Conservation (phyloP, 2,888 invertebrate genomes). For the Phengaris alcon region DNA sequence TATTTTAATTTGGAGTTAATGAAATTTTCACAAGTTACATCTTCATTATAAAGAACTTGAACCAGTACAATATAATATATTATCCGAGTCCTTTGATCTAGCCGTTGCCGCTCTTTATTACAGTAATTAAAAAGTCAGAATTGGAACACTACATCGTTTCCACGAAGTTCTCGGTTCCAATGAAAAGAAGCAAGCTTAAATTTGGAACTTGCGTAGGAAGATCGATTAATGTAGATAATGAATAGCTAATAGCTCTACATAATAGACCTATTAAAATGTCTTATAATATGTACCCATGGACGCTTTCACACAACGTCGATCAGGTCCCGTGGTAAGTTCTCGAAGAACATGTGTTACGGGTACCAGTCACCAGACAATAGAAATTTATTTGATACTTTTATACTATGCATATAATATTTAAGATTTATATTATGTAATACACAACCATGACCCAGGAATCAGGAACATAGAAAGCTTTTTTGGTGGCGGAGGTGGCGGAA, state of each 20-base stretch:
- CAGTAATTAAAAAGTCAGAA: background rate
- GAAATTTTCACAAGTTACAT: background rate
- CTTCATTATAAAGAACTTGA: background rate
- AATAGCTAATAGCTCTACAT: background rate
- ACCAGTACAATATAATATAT: background rate
- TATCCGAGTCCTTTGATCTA: slow-evolving; percentile 5
- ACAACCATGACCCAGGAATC: no score
- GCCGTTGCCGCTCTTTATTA: background rate
- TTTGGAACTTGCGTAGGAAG: background rate
- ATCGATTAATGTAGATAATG: background rate
- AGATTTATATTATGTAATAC: no score
- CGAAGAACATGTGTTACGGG: no score
- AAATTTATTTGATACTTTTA: no score
- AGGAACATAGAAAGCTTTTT: no score
- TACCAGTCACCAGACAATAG: no score
- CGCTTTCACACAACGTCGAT: no score
- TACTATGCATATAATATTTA: no score
- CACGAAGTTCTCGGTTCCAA: background rate
- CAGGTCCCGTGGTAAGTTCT: no score
- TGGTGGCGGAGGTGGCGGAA: no score
- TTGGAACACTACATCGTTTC: background rate
- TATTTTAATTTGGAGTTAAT: background rate
- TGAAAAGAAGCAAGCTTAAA: background rate
- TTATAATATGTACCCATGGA: no score
- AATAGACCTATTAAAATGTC: background rate